Evolutionary conservation across 2,113 vertebrate species (phyloP).

Genomic region (Lichenostomus cassidix): DNA sequence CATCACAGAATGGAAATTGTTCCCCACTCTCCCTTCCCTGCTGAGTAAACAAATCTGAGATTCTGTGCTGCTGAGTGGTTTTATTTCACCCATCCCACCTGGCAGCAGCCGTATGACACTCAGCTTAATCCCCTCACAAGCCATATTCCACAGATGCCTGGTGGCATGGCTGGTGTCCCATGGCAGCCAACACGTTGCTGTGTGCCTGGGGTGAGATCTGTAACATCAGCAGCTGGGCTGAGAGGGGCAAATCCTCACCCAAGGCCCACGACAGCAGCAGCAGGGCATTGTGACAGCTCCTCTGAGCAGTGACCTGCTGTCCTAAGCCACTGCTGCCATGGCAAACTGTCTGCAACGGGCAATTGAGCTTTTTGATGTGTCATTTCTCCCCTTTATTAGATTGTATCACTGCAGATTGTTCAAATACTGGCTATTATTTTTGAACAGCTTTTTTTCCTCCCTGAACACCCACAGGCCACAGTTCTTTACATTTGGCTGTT

Average conservation of each 20-base stretch:
- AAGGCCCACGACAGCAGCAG: background rate
- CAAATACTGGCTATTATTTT: background rate
- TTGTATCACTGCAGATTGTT: background rate
- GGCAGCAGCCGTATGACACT: background rate
- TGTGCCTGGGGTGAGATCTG: background rate
- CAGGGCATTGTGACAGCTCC: background rate
- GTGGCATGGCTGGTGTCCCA: background rate
- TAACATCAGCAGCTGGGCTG: background rate
- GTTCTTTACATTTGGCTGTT: background rate
- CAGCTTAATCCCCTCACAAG: accelerated
- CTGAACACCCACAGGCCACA: background rate
- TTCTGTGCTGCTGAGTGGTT: accelerated
- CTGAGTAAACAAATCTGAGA: background rate
- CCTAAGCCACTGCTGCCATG: background rate
- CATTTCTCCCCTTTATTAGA: conserved; percentile 17
- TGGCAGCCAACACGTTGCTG: background rate
- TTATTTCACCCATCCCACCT: background rate
- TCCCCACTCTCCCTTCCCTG: background rate
- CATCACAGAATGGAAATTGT: background rate
- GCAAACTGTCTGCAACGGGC: conserved; percentile 3
- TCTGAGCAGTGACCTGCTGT: background rate
- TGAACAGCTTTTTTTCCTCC: background rate
- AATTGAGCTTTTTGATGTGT: conserved; percentile 32
- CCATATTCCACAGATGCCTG: background rate
- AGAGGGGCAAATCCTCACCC: background rate